Conservation (phyloP, 2,888 invertebrate species). For the Hipparchia sbordonii region DNA sequence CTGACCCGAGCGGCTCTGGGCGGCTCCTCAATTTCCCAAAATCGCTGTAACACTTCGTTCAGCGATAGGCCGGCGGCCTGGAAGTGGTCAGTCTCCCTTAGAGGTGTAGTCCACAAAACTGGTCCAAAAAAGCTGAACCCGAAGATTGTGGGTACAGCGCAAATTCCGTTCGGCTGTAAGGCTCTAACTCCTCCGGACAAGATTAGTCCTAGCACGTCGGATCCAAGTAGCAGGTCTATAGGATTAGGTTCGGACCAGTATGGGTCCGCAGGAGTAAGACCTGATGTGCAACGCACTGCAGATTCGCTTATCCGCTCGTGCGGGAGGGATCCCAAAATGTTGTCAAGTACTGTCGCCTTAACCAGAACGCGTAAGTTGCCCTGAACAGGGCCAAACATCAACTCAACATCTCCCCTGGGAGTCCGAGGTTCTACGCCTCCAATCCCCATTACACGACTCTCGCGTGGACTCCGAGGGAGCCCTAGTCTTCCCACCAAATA, state of each 20-base stretch:
- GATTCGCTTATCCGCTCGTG: not conserved
- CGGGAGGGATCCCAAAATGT: not conserved
- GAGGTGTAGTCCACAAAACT: not conserved
- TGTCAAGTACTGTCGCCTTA: not conserved
- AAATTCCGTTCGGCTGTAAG: not conserved
- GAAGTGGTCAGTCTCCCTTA: not conserved
- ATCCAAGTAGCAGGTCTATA: not conserved
- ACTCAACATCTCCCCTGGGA: too few relatives aligned
- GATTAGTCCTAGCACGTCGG: not conserved
- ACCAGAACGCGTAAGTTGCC: not conserved
- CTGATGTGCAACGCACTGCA: not conserved
- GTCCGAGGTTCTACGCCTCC: too few relatives aligned
- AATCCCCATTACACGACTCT: too few relatives aligned
- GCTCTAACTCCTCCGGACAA: not conserved
- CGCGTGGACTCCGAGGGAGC: too few relatives aligned
- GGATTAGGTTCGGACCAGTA: not conserved
- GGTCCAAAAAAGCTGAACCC: not conserved
- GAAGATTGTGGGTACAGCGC: not conserved
- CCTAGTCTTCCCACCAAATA: too few relatives aligned
- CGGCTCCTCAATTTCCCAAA: constrained; percentile 17
- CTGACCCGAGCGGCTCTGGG: not conserved
- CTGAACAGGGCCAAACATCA: too few relatives aligned
- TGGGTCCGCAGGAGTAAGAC: not conserved
- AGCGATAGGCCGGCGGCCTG: not conserved
- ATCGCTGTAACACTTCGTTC: constrained; percentile 1